A percentile compares a stretch with the other conserved stretches of the same genome.
Evolutionary conservation across 2,797 vertebrate species (phyloP).

Genomic region (Diceros bicornis): DNA sequence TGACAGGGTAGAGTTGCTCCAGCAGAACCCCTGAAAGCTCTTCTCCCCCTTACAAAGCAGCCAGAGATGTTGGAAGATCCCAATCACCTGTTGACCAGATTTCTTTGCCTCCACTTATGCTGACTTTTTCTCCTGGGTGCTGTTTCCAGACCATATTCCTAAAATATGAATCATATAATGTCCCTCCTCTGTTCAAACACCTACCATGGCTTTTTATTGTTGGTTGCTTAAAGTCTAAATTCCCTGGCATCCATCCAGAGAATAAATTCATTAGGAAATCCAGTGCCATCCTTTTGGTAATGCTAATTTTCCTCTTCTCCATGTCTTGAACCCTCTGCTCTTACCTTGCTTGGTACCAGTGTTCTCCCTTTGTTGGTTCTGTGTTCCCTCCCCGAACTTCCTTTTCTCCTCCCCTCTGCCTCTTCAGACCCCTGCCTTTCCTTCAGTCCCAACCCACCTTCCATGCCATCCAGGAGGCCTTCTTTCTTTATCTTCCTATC

Average conservation of each 20-base stretch:
- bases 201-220: not conserved
- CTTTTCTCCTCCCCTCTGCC: not conserved
- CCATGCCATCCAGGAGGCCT: not conserved
- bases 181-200: not conserved
- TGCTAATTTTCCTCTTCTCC: not conserved
- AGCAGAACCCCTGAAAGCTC: not conserved
- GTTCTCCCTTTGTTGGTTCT: not conserved
- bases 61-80: not conserved
- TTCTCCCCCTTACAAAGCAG: slow-evolving; percentile 19
- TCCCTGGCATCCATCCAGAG: not conserved
- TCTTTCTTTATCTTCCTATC: not conserved
- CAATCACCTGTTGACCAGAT: not conserved
- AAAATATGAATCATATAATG: not conserved
- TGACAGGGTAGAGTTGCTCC: not conserved
- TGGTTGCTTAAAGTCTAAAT: not conserved
- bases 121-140: not conserved
- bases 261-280: not conserved
- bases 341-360: not conserved
- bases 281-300: not conserved
- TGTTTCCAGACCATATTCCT: not conserved
- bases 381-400: not conserved
- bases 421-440: not conserved
- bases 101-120: not conserved
- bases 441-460: not conserved
- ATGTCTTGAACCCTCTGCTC: not conserved